These are phyloP conservation scores for Lordiphosa mommai DNA, from an alignment of 1,140 invertebrate genomes.

Conservation along the genomic window DNA sequence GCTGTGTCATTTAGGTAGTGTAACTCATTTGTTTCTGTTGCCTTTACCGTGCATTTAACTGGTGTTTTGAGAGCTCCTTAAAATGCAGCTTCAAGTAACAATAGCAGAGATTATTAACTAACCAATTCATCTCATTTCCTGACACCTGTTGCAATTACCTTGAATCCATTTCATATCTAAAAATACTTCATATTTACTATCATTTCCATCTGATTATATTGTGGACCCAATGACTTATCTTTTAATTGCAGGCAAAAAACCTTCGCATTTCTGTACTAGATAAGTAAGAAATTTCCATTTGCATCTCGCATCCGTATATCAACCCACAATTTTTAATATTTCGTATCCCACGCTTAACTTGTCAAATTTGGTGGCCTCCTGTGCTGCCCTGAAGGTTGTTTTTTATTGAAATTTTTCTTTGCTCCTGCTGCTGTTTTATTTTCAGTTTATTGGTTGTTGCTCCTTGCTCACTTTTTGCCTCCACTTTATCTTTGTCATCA, in stretches of 20 bases:
- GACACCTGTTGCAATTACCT: too few relatives aligned
- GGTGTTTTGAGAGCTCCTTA: too few relatives aligned
- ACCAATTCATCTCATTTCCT: too few relatives aligned
- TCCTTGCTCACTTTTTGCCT: slow-evolving; percentile 29
- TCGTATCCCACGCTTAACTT: slow-evolving; percentile 49
- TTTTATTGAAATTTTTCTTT: slow-evolving; percentile 60
- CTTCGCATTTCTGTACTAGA: neutral
- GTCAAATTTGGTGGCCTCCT: slow-evolving; percentile 33
- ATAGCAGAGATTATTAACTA: too few relatives aligned
- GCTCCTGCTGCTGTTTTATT: slow-evolving; percentile 8
- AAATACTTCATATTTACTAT: neutral
- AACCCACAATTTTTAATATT: slow-evolving; percentile 33
- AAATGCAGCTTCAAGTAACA: too few relatives aligned
- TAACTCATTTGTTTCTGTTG: too few relatives aligned
- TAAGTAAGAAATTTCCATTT: slow-evolving; percentile 14
- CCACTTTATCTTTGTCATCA: slow-evolving; percentile 57
- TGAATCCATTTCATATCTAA: neutral
- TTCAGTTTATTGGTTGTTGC: slow-evolving; percentile 63
- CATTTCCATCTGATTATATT: neutral
- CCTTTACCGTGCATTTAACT: too few relatives aligned
- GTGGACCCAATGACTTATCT: slow-evolving; percentile 1
- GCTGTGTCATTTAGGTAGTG: too few relatives aligned
- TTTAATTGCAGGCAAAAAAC: slow-evolving; percentile 1
- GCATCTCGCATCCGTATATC: slow-evolving; percentile 10
- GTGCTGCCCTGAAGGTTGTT: slow-evolving; percentile 45